Evolutionary conservation across 2,888 invertebrate species (phyloP).

Genomic region (Rotaria sp.): DNA sequence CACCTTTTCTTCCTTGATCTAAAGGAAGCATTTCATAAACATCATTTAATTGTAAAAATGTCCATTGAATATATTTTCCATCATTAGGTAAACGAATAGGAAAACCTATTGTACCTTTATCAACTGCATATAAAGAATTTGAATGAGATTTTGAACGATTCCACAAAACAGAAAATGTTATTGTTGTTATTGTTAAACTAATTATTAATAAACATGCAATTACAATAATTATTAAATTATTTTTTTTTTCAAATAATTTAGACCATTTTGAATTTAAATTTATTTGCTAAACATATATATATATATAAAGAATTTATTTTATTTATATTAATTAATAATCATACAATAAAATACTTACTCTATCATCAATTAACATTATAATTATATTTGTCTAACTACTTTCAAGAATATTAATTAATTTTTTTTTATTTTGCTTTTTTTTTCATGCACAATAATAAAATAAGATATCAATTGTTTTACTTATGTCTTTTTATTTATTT

Average conservation of each 20-base stretch:
- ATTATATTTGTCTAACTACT: too few relatives aligned
- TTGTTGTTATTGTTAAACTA: neutral
- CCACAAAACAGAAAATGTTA: neutral
- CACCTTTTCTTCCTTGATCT: constrained; percentile 13
- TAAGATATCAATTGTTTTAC: neutral
- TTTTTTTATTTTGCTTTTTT: too few relatives aligned
- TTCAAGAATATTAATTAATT: too few relatives aligned
- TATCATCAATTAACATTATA: too few relatives aligned
- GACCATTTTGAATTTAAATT: neutral
- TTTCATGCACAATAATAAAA: too few relatives aligned
- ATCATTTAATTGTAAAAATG: constrained; percentile 17
- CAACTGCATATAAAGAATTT: neutral
- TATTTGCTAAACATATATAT: neutral
- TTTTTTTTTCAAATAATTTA: neutral
- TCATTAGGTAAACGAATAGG: neutral
- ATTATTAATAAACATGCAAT: neutral
- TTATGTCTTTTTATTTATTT: neutral
- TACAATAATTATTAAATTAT: neutral
- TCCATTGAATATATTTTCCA: constrained; percentile 12
- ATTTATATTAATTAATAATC: too few relatives aligned
- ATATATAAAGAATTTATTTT: too few relatives aligned
- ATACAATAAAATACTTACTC: too few relatives aligned
- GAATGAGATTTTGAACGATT: neutral
- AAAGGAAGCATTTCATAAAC: constrained; percentile 19
- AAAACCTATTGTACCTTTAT: neutral